Evolutionary conservation across 2,797 vertebrate genomes (phyloP), one percentile per base, ranked within the genome.

Genomic region (Schizopygopsis malacanthus): DNA sequence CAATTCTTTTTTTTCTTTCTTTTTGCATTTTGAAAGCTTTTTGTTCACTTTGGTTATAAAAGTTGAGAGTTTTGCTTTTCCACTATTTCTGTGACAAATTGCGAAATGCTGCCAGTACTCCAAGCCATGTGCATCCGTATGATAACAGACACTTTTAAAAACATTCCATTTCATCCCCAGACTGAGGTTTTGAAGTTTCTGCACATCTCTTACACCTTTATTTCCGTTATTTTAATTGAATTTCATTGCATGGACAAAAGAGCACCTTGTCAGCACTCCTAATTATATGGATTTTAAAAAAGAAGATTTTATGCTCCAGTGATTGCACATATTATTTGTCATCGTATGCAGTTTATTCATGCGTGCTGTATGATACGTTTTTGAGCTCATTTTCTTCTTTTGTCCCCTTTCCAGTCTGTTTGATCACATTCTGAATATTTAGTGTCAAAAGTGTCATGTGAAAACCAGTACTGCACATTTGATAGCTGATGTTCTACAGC

Each of bases 61-160:
- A 76, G 33, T 39, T n/a, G 15, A 69, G 43, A 73, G 65, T 79
- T 79, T 37, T 86, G 85, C 90, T 90, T 87, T 67, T 78, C 67
- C 83, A 75, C 83, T 73, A 47, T 87, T 87, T 88, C 78, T 85
- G 82, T 85, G 88, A 87, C 90, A 90, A 85, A 87, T 84, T 86
- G 81, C 59, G 67, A 79, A 87, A 88, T 79, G 88, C 85, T 82
- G 67, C 67, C 69, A 78, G 83, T 90, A 67, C 47, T 47, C 77
- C 50, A 47, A 65, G 81, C 85, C 88, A 86, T 89, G 81, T 90
- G 89, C 85, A 86, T 72, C 54, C 61, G 41, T 28, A 87, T 80
- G 90, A 90, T 91, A 91, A 92, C 89, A 76, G 79, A 47, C 47
- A 82, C 71, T 87, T 84, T 86, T 78, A 89, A 78, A 81, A 65